Percentiles rank a stretch among this genome's conserved stretches.
Evolutionary conservation across 92 coral and sea anemone genomes (phyloP).

Genomic region (Siderastrea siderea): DNA sequence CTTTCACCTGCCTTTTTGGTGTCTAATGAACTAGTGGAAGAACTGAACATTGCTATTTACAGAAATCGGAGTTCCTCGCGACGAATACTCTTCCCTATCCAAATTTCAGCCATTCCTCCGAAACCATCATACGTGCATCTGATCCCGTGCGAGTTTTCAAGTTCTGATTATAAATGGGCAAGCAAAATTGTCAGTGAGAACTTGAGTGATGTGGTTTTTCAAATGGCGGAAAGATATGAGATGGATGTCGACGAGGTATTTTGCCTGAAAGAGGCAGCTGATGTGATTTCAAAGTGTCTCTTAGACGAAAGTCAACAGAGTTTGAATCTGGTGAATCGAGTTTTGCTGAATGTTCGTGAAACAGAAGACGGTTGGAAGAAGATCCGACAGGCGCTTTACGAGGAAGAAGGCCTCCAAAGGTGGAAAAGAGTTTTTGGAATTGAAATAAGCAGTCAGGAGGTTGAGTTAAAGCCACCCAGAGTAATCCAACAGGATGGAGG

Average conservation of each 20-base stretch:
- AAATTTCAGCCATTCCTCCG: constrained; percentile 73
- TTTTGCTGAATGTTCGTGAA: constrained; percentile 73
- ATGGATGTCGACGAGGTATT: constrained; percentile 51
- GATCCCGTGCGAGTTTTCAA: constrained; percentile 81
- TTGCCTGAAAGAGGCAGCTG: constrained; percentile 66
- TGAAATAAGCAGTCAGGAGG: constrained; percentile 1
- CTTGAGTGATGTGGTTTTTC: constrained; percentile 23
- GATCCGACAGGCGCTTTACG: constrained; percentile 23
- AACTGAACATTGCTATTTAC: constrained; percentile 89
- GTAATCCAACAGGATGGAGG: background rate
- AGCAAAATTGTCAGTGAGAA: constrained; percentile 7
- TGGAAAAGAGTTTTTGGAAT: constrained; percentile 43
- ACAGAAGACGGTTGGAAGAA: constrained; percentile 65
- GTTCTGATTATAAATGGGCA: constrained; percentile 68
- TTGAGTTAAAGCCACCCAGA: constrained; percentile 13
- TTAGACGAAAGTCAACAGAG: constrained; percentile 12
- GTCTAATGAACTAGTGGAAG: constrained; percentile 86
- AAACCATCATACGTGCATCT: constrained; percentile 85
- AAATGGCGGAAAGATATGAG: constrained; percentile 36
- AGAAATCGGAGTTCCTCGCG: constrained; percentile 80
- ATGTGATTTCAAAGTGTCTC: constrained; percentile 48
- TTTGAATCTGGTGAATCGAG: constrained; percentile 44
- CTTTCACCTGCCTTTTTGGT: constrained; percentile 79
- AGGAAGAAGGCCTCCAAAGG: constrained; percentile 8
- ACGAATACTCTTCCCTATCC: constrained; percentile 79